Evolutionary conservation across 2,888 invertebrate genomes (phyloP), one percentile per base, ranked within the genome.

Genomic region (Tachystola acroxantha): DNA sequence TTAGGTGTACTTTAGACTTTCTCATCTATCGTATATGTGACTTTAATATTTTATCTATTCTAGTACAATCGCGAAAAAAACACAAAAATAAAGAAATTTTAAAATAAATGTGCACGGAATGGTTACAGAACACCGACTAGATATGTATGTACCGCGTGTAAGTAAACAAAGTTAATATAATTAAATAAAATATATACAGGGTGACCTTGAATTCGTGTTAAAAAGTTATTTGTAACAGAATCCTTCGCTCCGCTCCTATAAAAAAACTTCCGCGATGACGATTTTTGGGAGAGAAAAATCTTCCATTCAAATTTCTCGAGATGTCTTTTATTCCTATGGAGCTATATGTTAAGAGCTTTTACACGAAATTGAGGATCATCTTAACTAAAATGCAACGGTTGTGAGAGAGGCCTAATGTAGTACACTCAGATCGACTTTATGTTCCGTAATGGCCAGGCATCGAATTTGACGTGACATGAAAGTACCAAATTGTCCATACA

Each of bases 391-490:
- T 57, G 79, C 74, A 62, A 75, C 68, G 85, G 85, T 85, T 85
- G 85, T 85, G 85, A 85, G 72, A 72, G 79, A 78, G 82, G 85
- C 85, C 85, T 85, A 84, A 73, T 44, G 68, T 81, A 80, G 77
- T 73, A 54, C 58, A 68, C 60, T 65, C 72, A 66, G 57, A 57
- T 50, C 45, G 46, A 47, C 24, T 29, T 35, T 37, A 32, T 32
- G 16, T 27, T 27, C 32, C 20, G n/a, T 29, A 32, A 64, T 27
- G n/a, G 2, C n/a, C n/a, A n/a, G n/a, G n/a, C n/a, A n/a, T n/a
- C n/a, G n/a, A n/a, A n/a, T n/a, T n/a, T n/a, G n/a, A n/a, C n/a
- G n/a, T n/a, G n/a, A n/a, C n/a, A n/a, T n/a, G n/a, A n/a, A n/a
- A n/a, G n/a, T n/a, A n/a, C n/a, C n/a, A n/a, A n/a, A n/a, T n/a